These are phyloP conservation scores for Crambe crambe DNA, from an alignment of 37 sponge, comb jelly and placozoan genomes.

Conservation along the genomic window DNA sequence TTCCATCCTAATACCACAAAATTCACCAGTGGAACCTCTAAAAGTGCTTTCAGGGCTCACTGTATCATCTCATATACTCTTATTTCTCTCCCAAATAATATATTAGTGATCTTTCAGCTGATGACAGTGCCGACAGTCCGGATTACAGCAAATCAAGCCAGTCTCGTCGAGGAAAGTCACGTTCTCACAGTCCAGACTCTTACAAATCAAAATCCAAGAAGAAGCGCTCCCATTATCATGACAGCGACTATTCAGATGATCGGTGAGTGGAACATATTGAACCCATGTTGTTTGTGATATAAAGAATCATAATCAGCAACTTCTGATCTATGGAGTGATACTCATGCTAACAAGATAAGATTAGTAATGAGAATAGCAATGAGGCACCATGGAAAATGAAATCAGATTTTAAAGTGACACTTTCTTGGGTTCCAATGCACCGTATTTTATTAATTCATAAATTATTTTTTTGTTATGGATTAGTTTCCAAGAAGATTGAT, in stretches of 20 bases:
- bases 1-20: no score
- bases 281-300: not conserved
- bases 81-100: not conserved
- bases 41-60: not conserved
- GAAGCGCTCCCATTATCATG: not conserved
- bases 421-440: no score
- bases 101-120: not conserved
- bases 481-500: no score
- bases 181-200: constrained; percentile 10
- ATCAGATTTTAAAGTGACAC: no score
- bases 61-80: not conserved
- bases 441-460: no score
- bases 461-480: no score
- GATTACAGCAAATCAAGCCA: no score
- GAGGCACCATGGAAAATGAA: no score
- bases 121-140: not conserved
- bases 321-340: no score
- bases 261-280: not conserved
- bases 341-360: no score
- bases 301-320: not conserved
- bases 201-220: not conserved
- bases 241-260: constrained; percentile 24
- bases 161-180: not conserved
- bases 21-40: no score
- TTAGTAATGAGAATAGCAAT: no score